phyloP scores from a whole-genome alignment of 37 sponge, comb jelly and placozoan species.

The Spongia lamella region DNA sequence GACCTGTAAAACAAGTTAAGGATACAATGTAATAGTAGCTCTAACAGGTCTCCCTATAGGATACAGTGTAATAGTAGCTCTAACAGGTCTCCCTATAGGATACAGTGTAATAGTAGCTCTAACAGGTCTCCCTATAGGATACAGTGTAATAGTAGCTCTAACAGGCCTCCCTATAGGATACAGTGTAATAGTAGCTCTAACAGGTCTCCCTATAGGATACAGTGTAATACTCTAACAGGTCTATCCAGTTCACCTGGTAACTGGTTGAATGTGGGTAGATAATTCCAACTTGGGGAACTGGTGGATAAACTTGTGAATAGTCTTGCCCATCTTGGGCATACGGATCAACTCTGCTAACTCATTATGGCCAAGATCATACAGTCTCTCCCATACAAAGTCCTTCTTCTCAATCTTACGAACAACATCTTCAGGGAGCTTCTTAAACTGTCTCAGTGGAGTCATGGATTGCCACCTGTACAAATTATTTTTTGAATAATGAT shows the following conservation, averaged over 20 bases:
- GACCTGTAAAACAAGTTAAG: conserved; percentile 51
- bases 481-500: no score
- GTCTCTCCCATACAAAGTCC: conserved; percentile 94
- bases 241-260: conserved; percentile 74
- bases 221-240: background rate
- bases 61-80: no score
- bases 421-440: conserved; percentile 95
- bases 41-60: no score
- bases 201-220: no score
- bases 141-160: no score
- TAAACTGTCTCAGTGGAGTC: conserved; percentile 98
- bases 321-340: conserved; percentile 98
- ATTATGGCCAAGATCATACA: conserved; percentile 87
- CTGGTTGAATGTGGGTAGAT: conserved; percentile 96
- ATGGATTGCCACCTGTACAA: conserved; percentile 94
- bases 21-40: background rate
- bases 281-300: conserved; percentile 96
- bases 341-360: conserved; percentile 97
- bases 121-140: no score
- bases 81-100: no score
- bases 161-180: no score
- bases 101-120: no score
- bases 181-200: no score
- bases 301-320: conserved; percentile 94
- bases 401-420: conserved; percentile 95